These are phyloP conservation scores for Disparrhopalites patrizii DNA, from an alignment of 2,888 invertebrate genomes.

Conservation along the genomic window DNA sequence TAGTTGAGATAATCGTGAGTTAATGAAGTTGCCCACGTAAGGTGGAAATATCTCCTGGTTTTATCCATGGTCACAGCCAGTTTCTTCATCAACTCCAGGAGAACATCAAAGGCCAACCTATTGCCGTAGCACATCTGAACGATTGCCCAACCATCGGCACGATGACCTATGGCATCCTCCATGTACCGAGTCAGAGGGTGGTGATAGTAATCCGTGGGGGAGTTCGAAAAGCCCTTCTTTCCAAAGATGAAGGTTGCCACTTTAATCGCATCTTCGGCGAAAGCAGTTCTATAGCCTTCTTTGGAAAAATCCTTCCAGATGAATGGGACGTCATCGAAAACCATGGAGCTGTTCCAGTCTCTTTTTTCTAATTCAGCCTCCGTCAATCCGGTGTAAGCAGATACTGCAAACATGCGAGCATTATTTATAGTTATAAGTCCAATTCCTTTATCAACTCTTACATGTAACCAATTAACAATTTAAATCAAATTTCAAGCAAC, in stretches of 20 bases:
- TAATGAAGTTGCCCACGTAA: conserved; percentile 78
- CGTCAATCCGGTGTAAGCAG: conserved; percentile 68
- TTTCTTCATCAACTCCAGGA: conserved; percentile 66
- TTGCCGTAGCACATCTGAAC: conserved; percentile 61
- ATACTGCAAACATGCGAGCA: no score
- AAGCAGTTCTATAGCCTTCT: conserved; percentile 51
- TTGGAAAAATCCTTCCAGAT: conserved; percentile 14
- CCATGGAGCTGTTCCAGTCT: not conserved
- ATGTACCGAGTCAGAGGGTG: conserved; percentile 62
- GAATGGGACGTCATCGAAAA: conserved; percentile 3
- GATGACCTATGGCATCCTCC: conserved; percentile 61
- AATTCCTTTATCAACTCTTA: no score
- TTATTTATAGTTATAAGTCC: no score
- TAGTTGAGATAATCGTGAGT: conserved; percentile 81
- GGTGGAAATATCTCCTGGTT: conserved; percentile 64
- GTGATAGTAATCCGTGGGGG: conserved; percentile 81
- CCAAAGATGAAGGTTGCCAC: conserved; percentile 77
- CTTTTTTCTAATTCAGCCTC: conserved; percentile 60
- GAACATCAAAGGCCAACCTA: conserved; percentile 64
- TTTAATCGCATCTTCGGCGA: conserved; percentile 75
- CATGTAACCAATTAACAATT: no score
- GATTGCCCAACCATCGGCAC: conserved; percentile 59
- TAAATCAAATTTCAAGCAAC: no score
- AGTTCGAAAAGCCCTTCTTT: conserved; percentile 67
- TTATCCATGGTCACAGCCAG: conserved; percentile 60